A percentile compares a stretch with the other conserved stretches of the same genome.
Conservation (phyloP, 2,113 vertebrate species). For the Sebastes fasciatus region DNA sequence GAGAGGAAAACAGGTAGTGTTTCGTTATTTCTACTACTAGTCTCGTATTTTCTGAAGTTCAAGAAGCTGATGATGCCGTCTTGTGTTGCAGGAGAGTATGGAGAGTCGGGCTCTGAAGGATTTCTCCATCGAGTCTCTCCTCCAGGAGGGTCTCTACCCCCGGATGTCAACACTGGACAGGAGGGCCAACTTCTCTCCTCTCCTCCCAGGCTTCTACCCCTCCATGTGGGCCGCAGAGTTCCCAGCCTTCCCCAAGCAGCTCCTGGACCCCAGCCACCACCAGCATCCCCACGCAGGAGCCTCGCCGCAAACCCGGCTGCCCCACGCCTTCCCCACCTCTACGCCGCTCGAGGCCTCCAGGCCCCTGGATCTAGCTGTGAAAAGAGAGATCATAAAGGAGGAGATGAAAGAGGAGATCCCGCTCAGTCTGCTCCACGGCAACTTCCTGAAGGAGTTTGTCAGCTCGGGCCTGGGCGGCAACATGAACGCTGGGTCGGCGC, state of each 20-base stretch:
- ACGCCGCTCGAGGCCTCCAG: conserved; percentile 81
- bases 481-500: conserved; percentile 71
- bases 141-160: conserved; percentile 95
- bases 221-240: conserved; percentile 93
- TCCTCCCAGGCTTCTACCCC: conserved; percentile 92
- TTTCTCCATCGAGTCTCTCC: conserved; percentile 95
- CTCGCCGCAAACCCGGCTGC: conserved; percentile 80
- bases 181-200: conserved; percentile 89
- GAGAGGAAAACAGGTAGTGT: conserved; percentile 74
- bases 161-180: conserved; percentile 89
- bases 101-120: conserved; percentile 89
- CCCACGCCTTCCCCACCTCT: conserved; percentile 82
- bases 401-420: conserved; percentile 93
- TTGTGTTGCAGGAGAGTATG: conserved; percentile 74
- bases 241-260: conserved; percentile 87
- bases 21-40: background rate
- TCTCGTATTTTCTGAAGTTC: background rate
- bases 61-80: conserved; percentile 3
- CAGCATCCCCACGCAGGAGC: conserved; percentile 57
- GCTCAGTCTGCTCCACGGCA: conserved; percentile 86
- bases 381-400: conserved; percentile 95
- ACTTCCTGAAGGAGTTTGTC: conserved; percentile 93
- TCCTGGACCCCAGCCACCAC: conserved; percentile 74
- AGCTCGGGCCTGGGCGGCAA: conserved; percentile 67
- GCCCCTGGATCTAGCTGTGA: conserved; percentile 93